These are phyloP conservation scores for Congeria kusceri DNA, from an alignment of 2,888 invertebrate genomes.

Conservation along the genomic window DNA sequence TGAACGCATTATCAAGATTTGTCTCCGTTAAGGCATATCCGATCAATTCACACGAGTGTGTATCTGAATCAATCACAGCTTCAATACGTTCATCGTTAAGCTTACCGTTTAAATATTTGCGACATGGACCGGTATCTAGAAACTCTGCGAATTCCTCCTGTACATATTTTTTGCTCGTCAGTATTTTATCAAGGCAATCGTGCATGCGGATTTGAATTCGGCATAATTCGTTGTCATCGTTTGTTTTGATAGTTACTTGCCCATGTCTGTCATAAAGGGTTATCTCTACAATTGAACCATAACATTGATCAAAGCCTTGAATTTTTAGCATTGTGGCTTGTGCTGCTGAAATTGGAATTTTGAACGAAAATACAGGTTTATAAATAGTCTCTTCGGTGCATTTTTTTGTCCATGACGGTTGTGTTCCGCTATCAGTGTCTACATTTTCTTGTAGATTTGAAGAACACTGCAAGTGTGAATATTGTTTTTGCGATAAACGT, in stretches of 20 bases:
- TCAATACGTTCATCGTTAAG: neutral
- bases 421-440: no score
- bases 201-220: neutral
- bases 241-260: neutral
- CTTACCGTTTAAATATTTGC: neutral
- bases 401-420: no score
- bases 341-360: no score
- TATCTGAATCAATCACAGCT: neutral
- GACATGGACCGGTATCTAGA: neutral
- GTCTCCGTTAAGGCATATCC: neutral
- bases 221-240: neutral
- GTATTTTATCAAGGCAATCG: neutral
- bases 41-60: neutral
- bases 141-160: neutral
- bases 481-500: no score
- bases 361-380: no score
- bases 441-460: no score
- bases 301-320: neutral
- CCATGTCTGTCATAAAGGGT: neutral
- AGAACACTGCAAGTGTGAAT: no score
- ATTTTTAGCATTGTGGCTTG: neutral
- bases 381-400: no score
- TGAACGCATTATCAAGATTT: neutral
- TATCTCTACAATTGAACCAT: neutral
- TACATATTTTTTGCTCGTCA: neutral